Evolutionary conservation across 2,113 vertebrate genomes (phyloP), one percentile per base, ranked within the genome.

Genomic region (Brachypodius melanocephalos): DNA sequence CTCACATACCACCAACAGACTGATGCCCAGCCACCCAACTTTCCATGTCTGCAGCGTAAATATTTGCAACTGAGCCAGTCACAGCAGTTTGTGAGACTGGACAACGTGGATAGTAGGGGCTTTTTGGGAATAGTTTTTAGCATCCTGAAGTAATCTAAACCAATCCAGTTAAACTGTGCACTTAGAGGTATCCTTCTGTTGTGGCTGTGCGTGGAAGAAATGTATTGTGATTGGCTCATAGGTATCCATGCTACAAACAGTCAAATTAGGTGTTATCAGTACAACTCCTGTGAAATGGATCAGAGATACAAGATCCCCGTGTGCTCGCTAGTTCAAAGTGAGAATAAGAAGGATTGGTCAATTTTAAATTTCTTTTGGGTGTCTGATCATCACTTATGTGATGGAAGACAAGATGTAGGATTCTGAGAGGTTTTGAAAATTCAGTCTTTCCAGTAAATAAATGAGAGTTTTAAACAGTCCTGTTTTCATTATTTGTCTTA

Each of bases 401-500:
- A 10, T 85, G 18, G 9, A 68, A 72, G 51, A 82, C 3, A 29
- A 78, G 48, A 15, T 62, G 6, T 32, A 75, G 12, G 17, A 32
- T 59, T 68, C 26, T 88, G 31, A 91, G 13, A 6, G 14, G 7
- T 73, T 87, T 58, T 51, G 20, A 48, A 91, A 88, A 88, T 43
- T 51, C 31, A 76, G 2, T 58, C 10, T 81, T 91, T 85, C 54
- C 58, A 58, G 32, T 18, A 95, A 88, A 95, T 80, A 96, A 91
- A 88, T 63, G 19, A 84, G 51, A 82, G 93, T 96, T 93, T 94
- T 89, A 55, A 77, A 17, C 45, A 85, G 38, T 75, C 54, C 77
- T 97, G 95, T 97, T 98, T 98, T 97, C 89, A 97, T 95, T 94
- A 93, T 90, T 94, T 96, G 85, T 84, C 69, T 96, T 96, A 92